A percentile compares a stretch with the other conserved stretches of the same genome.
These are phyloP conservation scores for Puma concolor DNA, from an alignment of 2,113 vertebrate genomes.

Conservation along the genomic window DNA sequence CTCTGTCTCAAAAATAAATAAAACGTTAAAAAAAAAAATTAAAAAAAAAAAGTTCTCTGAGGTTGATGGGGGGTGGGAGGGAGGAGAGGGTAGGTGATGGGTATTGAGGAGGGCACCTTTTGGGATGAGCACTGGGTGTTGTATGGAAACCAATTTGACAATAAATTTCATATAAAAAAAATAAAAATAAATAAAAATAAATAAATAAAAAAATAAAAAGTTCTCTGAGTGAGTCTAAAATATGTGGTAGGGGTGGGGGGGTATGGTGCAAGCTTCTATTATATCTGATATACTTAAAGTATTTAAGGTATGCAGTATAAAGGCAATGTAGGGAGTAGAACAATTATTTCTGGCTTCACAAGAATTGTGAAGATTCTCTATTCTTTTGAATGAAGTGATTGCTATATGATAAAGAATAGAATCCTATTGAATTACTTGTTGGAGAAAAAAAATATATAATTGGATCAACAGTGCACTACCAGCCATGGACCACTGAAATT, in stretches of 20 bases:
- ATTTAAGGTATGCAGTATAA: background rate
- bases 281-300: background rate
- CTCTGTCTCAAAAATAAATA: too few relatives aligned
- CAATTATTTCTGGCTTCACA: conserved; percentile 5
- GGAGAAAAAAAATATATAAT: background rate
- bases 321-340: background rate
- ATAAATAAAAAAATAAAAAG: background rate
- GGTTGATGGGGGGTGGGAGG: too few relatives aligned
- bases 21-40: too few relatives aligned
- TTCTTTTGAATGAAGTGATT: background rate
- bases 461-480: background rate
- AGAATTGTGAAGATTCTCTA: background rate
- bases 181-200: too few relatives aligned
- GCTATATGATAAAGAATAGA: background rate
- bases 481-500: background rate
- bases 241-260: background rate
- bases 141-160: too few relatives aligned
- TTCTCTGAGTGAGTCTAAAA: background rate
- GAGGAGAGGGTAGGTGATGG: too few relatives aligned
- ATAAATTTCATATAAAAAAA: too few relatives aligned
- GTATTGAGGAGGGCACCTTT: too few relatives aligned
- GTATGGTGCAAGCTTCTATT: background rate
- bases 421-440: conserved; percentile 2
- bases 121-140: too few relatives aligned
- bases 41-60: background rate